Evolutionary conservation across 1,140 invertebrate genomes (phyloP).

Genomic region (Sarcophaga peregrina): DNA sequence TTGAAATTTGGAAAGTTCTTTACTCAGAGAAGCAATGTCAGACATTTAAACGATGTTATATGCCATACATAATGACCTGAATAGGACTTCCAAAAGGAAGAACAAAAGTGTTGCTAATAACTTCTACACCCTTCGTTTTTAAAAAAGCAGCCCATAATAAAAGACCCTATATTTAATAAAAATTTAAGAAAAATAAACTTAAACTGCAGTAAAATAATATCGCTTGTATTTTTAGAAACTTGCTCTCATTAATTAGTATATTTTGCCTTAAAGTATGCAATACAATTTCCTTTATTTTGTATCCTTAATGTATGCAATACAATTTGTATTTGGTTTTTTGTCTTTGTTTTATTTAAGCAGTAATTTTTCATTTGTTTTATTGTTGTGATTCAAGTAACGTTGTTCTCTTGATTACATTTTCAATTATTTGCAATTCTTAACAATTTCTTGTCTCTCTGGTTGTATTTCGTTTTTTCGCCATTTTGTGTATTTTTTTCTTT

Average conservation of each 20-base stretch:
- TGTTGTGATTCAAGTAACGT: background rate
- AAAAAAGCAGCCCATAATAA: too few species aligned
- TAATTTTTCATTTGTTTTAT: background rate
- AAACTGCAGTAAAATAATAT: too few species aligned
- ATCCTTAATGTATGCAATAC: background rate
- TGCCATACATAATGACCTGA: too few species aligned
- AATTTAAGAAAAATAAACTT: too few species aligned
- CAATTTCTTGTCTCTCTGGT: background rate
- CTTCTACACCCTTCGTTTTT: too few species aligned
- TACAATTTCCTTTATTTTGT: background rate
- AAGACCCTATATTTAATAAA: too few species aligned
- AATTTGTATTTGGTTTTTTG: background rate
- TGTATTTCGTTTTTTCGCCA: background rate
- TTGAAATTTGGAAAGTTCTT: too few species aligned
- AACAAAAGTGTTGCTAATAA: too few species aligned
- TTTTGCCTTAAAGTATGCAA: background rate
- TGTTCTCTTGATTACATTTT: constrained; percentile 36
- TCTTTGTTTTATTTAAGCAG: background rate
- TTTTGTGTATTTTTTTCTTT: background rate
- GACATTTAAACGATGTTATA: too few species aligned
- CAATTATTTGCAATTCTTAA: constrained; percentile 35
- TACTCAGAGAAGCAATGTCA: too few species aligned
- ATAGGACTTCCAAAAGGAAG: too few species aligned
- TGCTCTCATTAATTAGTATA: background rate
- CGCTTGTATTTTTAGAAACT: too few species aligned